phyloP scores from a whole-genome alignment of 2,113 vertebrate genomes.

The Eclectus roratus region DNA sequence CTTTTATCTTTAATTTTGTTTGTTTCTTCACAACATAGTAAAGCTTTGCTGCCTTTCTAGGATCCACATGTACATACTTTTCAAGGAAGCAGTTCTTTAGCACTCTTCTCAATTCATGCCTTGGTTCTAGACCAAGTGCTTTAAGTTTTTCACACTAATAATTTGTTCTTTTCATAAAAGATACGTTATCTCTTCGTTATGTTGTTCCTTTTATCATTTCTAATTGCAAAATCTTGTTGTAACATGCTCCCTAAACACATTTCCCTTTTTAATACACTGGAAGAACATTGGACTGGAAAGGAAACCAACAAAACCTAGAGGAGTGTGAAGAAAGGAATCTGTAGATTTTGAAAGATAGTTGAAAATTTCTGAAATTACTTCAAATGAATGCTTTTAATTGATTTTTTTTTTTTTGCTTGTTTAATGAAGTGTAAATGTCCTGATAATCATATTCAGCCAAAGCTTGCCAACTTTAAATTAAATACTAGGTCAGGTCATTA shows the following conservation, averaged over 20 bases:
- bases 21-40: background rate
- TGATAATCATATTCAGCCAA: background rate
- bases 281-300: background rate
- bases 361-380: background rate
- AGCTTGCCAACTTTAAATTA: slow-evolving; percentile 10
- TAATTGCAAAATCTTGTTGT: slow-evolving; percentile 56
- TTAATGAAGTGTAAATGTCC: background rate
- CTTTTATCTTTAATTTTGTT: background rate
- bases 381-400: background rate
- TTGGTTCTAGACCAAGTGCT: slow-evolving; percentile 25
- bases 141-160: slow-evolving; percentile 11
- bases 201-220: slow-evolving; percentile 49
- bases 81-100: background rate
- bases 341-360: background rate
- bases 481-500: slow-evolving; percentile 11
- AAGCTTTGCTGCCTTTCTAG: background rate
- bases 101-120: background rate
- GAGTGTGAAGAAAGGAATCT: background rate
- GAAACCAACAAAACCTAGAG: background rate
- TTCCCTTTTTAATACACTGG: background rate
- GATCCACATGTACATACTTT: background rate
- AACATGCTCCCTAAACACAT: slow-evolving; percentile 39
- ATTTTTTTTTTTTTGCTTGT: background rate
- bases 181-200: slow-evolving; percentile 25
- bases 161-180: slow-evolving; percentile 43